Conservation (phyloP, 2,888 invertebrate species). For the Nasonovia ribisnigri region DNA sequence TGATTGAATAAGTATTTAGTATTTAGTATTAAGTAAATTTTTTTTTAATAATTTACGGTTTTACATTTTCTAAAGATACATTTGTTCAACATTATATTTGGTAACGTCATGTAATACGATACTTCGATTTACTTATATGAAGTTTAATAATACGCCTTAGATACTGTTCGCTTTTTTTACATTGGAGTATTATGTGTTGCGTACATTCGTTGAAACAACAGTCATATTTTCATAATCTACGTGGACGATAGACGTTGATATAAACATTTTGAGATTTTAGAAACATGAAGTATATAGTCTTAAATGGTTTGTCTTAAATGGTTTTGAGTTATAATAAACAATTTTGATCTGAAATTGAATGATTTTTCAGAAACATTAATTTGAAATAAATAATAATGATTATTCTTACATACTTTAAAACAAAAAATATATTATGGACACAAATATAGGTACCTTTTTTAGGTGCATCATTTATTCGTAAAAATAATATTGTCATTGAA, state of each 20-base stretch:
- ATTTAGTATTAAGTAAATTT: no score
- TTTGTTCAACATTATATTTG: not conserved
- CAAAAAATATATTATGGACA: not conserved
- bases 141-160: not conserved
- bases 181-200: not conserved
- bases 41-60: not conserved
- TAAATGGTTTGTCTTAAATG: not conserved
- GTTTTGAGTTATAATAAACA: not conserved
- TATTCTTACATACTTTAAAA: not conserved
- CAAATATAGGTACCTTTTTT: not conserved
- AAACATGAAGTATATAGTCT: not conserved
- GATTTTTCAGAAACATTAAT: not conserved
- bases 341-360: not conserved
- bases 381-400: not conserved
- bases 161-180: not conserved
- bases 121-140: not conserved
- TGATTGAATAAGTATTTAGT: not conserved
- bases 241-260: not conserved
- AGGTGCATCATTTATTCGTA: constrained; percentile 42
- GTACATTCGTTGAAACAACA: not conserved
- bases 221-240: not conserved
- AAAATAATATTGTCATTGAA: constrained; percentile 54
- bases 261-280: not conserved
- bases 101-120: not conserved
- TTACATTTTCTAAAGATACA: not conserved